Base-by-base conservation (phyloP, 2,888 invertebrate genomes). In the Drepana falcataria region DNA sequence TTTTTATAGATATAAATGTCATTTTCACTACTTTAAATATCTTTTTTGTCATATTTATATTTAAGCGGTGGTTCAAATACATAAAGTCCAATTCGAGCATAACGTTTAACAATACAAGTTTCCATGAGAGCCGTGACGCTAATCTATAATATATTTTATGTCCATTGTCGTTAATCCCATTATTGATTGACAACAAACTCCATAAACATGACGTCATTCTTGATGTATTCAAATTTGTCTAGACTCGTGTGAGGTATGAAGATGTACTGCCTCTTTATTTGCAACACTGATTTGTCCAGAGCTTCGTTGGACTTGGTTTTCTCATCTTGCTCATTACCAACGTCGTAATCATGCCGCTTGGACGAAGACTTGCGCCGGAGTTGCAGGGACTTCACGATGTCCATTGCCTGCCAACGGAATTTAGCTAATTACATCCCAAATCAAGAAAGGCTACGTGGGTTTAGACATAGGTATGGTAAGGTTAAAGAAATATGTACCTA, bases 241-340 rank as follows among this genome's bases (percentile, higher is more conserved):
- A 94, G 63, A 47, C 91, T 93, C 0, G 92, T 87, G 72, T 94
- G 94, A 0, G 94, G 94, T 58, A 94, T 93, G 77, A 94, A 94
- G 73, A 94, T 92, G 75, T 93, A 93, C 71, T 93, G 92, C 51
- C 91, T 75, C 63, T 89, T 91, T 58, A 88, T 63, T 61, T 87
- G 87, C 2, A 83, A 56, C 21, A 89, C 71, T 0, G 73, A 75
- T 67, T 82, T 81, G 71, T 87, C 87, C 41, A 88, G 61, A 0
- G 76, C 69, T 35, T 87, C 88, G 0, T 66, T 80, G 1, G 85
- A 85, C 49, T 64, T 77, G 54, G 59, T 73, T 61, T 66, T 78
- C 47, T 82, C 82, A 6, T 83, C 82, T 0, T 60, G 55, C 0
- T 69, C 75, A 2, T 40, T 40, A 0, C 58, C 64, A 1, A 78